Conservation (phyloP, 2,797 vertebrate genomes). For the Natrix natrix region DNA sequence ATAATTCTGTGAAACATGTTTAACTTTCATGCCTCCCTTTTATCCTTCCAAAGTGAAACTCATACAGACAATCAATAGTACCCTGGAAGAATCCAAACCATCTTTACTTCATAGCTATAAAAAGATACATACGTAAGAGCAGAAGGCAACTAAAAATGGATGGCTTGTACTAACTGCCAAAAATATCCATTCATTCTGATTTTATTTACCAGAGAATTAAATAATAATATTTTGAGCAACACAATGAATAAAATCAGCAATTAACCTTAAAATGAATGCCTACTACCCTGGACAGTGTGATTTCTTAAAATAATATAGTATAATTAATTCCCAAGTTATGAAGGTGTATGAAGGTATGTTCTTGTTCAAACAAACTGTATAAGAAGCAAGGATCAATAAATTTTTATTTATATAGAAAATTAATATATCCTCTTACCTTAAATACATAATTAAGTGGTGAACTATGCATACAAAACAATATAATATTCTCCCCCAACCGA, state of each 20-base stretch:
- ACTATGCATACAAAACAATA: neutral
- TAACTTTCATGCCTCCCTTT: conserved; percentile 66
- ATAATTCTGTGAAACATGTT: conserved; percentile 62
- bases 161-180: conserved; percentile 14
- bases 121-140: conserved; percentile 29
- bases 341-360: conserved; percentile 4
- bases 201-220: conserved; percentile 15
- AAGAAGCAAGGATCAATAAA: conserved; percentile 19
- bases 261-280: neutral
- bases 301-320: conserved; percentile 19
- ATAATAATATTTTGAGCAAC: conserved; percentile 14
- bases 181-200: neutral
- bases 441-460: neutral
- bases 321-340: conserved; percentile 20
- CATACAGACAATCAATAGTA: conserved; percentile 43
- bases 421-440: neutral
- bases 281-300: neutral
- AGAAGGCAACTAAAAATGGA: conserved; percentile 14
- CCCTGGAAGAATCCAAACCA: conserved; percentile 40
- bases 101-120: conserved; percentile 21
- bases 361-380: conserved; percentile 15
- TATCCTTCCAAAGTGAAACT: conserved; percentile 58
- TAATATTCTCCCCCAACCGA: neutral
- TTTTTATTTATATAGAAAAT: neutral
- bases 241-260: conserved; percentile 6